Percentiles rank a stretch among this genome's conserved stretches.
phyloP scores from a whole-genome alignment of 2,888 invertebrate genomes.

The Amiota mariae region DNA sequence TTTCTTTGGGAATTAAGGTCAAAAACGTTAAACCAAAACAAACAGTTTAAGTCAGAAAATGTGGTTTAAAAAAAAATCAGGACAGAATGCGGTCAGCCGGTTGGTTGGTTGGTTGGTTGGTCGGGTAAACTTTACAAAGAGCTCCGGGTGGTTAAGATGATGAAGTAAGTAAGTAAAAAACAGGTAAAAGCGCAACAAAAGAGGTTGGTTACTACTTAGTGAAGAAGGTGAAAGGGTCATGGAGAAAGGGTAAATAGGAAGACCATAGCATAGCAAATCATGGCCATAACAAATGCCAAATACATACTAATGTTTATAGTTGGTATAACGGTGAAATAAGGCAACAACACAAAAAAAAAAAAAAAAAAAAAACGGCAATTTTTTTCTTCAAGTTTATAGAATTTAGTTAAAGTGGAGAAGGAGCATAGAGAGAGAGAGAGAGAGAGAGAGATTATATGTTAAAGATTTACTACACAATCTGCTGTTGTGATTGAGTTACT shows the following conservation, averaged over 20 bases:
- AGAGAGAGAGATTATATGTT: neutral
- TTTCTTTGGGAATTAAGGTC: conserved; percentile 64
- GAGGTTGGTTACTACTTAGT: too few species aligned
- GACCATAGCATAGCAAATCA: neutral
- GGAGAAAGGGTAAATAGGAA: too few species aligned
- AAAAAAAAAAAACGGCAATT: neutral
- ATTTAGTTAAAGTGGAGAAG: too few species aligned
- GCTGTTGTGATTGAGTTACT: too few species aligned
- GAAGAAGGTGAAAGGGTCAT: too few species aligned
- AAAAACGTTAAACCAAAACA: conserved; percentile 62
- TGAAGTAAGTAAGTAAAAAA: neutral
- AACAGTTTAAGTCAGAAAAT: neutral
- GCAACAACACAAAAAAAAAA: too few species aligned
- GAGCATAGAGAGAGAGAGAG: neutral
- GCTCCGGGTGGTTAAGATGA: neutral
- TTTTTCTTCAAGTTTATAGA: too few species aligned
- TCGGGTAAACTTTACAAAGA: too few species aligned
- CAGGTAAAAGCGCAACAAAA: too few species aligned
- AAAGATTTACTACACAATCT: too few species aligned
- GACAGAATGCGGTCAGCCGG: neutral
- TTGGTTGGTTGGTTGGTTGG: neutral
- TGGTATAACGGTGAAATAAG: conserved; percentile 8
- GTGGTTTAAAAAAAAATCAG: conserved; percentile 10
- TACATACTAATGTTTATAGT: neutral
- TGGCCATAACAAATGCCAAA: conserved; percentile 8